Base-by-base conservation (phyloP, 2,888 invertebrate species). In the Noctuana brunneofusca region DNA sequence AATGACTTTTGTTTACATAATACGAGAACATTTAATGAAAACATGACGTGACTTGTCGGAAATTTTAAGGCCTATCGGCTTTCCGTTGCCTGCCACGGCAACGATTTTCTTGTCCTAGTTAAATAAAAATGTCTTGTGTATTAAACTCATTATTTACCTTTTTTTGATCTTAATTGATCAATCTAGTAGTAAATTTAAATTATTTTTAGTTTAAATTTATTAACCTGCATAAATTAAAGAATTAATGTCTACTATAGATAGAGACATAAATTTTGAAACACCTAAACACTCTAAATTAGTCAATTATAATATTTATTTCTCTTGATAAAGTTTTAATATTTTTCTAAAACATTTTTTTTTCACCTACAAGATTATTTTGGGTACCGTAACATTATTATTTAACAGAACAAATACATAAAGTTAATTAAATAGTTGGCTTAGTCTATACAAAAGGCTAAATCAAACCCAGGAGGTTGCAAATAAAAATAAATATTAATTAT, bases 41-140 rank as follows among this genome's bases (percentile, higher is more conserved):
- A 76, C 73, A 64, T 81, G 74, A 83, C 87, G 87, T 88, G 87
- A 79, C 81, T 78, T 41, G 60, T 73, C 71, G 75, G 75, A 79
- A 78, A 82, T 86, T 84, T 79, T 64, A 65, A 76, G 80, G 86
- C 79, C 85, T 87, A 83, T 72, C 70, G 60, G 54, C 60, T 46
- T 54, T 55, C 27, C 54, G 46, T 54, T 38, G 20, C 12, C 27
- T 48, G 52, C 43, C 11, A 53, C 30, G n/a, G 20, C 32, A 38
- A 12, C 24, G 9, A 32, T n/a, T 22, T 32, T 68, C 70, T 71
- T 67, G 67, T 57, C 65, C 30, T 46, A 53, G 4, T 53, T 52
- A 41, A 14, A 43, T 1, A 43, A 32, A 22, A 48, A 35, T 54
- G 22, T 27, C 22, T 41, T 14, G 24, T 24, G 16, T 14, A n/a